A percentile compares a stretch with the other conserved stretches of the same genome.
Evolutionary conservation across 2,888 invertebrate genomes (phyloP).

Genomic region (Cacoxenus indagator): DNA sequence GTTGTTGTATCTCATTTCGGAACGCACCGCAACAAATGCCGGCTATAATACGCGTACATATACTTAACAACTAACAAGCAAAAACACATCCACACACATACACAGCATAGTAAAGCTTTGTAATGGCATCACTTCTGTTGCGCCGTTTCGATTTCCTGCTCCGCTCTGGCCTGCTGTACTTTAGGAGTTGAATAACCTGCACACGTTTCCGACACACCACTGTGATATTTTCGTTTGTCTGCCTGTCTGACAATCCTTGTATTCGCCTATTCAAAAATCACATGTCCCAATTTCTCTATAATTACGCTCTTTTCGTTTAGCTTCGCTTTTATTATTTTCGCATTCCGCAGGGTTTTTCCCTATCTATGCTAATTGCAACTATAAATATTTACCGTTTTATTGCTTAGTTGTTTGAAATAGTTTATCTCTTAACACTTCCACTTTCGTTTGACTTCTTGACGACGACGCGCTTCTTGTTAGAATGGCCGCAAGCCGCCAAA

Average conservation of each 20-base stretch:
- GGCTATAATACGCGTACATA: neutral
- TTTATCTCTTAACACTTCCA: neutral
- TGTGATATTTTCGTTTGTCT: neutral
- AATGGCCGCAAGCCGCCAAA: slow-evolving; percentile 12
- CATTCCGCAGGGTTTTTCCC: no score
- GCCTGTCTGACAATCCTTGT: neutral
- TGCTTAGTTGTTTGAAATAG: neutral
- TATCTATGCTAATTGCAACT: neutral
- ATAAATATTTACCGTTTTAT: neutral
- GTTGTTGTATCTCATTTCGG: neutral
- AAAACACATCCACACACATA: slow-evolving; percentile 4
- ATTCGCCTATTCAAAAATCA: neutral
- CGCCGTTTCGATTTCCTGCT: neutral
- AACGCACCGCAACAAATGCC: neutral
- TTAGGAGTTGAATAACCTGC: slow-evolving; percentile 45
- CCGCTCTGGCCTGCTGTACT: slow-evolving; percentile 5
- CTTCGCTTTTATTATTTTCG: neutral
- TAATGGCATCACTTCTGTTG: neutral
- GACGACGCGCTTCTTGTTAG: neutral
- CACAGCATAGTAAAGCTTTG: neutral
- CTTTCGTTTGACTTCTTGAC: neutral
- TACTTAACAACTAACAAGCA: neutral
- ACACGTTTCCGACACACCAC: neutral
- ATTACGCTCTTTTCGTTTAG: neutral
- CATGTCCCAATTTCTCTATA: no score